phyloP scores from a whole-genome alignment of 2,888 invertebrate genomes.

The Psylliodes chrysocephalus region DNA sequence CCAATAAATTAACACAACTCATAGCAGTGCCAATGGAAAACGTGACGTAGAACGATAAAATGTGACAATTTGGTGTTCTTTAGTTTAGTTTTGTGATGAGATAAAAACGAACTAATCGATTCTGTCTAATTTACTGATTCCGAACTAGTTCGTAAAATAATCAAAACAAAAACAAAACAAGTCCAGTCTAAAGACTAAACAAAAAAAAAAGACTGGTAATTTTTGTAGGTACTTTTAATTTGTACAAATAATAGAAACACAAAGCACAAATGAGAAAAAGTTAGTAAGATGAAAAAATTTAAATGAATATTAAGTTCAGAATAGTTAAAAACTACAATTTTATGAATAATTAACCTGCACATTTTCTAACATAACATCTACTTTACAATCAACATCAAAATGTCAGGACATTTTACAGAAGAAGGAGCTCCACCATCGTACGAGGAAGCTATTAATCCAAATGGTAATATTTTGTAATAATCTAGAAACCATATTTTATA shows the following conservation, averaged over 20 bases:
- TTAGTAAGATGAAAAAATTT: not conserved
- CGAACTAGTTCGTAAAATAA: too few species aligned
- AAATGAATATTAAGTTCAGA: not conserved
- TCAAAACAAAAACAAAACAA: too few species aligned
- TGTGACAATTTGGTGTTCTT: too few species aligned
- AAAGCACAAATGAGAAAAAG: not conserved
- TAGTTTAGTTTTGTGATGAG: too few species aligned
- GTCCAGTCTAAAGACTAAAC: not conserved
- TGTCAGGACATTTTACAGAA: conserved; percentile 45
- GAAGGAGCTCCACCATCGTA: conserved; percentile 70
- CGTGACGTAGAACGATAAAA: too few species aligned
- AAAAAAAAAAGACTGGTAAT: conserved; percentile 3
- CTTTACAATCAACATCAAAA: not conserved
- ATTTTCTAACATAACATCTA: not conserved
- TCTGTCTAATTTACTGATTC: too few species aligned
- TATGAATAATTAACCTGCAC: not conserved
- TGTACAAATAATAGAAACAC: too few species aligned
- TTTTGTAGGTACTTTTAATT: conserved; percentile 6
- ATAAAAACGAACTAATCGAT: too few species aligned
- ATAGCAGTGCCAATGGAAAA: too few species aligned
- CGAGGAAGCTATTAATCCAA: conserved; percentile 72
- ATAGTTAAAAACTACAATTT: not conserved
- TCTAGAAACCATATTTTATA: too few species aligned
- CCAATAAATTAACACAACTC: too few species aligned
- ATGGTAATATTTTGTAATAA: conserved; percentile 66